Evolutionary conservation across 1,140 invertebrate genomes (phyloP).

Genomic region (Cyrtorhinus lividipennis): DNA sequence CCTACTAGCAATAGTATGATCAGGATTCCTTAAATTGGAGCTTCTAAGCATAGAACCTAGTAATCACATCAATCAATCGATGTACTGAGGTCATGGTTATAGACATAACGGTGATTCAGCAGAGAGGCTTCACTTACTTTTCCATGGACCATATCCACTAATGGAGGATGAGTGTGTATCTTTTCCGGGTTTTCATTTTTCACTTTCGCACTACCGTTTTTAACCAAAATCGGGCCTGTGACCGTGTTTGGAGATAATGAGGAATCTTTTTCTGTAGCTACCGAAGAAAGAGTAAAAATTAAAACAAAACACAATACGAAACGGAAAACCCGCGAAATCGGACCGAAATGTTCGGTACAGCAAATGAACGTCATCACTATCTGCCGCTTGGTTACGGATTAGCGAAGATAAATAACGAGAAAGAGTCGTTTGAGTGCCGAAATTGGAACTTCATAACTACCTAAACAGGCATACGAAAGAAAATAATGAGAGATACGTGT

Average conservation of each 20-base stretch:
- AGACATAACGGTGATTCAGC: background rate
- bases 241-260: background rate
- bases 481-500: no score
- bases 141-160: constrained; percentile 14
- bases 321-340: background rate
- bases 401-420: background rate
- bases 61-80: background rate
- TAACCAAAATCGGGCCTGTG: background rate
- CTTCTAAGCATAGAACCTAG: background rate
- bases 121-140: constrained; percentile 5
- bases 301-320: background rate
- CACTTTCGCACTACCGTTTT: background rate
- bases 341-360: background rate
- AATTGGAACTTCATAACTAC: constrained; percentile 1
- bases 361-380: background rate
- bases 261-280: background rate
- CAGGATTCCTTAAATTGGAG: background rate
- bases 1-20: background rate
- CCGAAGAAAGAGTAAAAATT: background rate
- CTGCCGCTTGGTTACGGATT: background rate
- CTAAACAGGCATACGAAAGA: no score
- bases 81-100: background rate
- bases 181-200: background rate
- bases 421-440: no score
- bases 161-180: background rate